phyloP scores from a whole-genome alignment of 1,140 invertebrate species.

The Arctopsyche grandis region DNA sequence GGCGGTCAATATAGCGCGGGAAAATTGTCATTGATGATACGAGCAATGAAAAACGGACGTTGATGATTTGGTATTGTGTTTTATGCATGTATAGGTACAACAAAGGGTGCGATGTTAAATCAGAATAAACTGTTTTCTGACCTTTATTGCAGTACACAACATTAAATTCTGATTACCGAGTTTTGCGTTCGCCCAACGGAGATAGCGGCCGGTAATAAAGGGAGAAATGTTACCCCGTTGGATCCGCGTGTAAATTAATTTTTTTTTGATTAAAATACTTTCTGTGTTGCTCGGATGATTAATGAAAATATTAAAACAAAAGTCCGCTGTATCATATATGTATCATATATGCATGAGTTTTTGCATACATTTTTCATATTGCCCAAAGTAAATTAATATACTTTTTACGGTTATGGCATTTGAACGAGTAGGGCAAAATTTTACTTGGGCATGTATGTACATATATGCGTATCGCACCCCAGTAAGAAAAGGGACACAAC shows the following conservation, averaged over 20 bases:
- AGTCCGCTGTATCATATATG: no score
- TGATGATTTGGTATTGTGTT: no score
- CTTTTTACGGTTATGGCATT: no score
- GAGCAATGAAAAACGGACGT: neutral
- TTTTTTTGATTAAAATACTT: neutral
- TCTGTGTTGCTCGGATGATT: neutral
- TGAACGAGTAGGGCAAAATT: no score
- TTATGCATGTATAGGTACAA: neutral
- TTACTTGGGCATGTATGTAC: no score
- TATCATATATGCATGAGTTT: no score
- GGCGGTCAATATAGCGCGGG: no score
- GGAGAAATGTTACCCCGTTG: constrained; percentile 9
- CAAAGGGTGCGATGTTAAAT: neutral
- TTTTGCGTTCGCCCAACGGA: constrained; percentile 19
- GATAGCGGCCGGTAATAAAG: constrained; percentile 6
- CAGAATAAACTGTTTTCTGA: constrained; percentile 20
- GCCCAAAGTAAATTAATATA: no score
- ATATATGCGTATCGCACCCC: no score
- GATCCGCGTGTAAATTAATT: neutral
- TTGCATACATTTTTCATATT: no score
- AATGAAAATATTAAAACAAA: constrained; percentile 2
- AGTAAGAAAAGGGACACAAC: no score
- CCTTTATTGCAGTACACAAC: constrained; percentile 30
- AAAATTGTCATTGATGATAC: no score
- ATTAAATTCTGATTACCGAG: constrained; percentile 32